Conservation (phyloP, 2,797 vertebrate species). For the Harpagifer antarcticus region DNA sequence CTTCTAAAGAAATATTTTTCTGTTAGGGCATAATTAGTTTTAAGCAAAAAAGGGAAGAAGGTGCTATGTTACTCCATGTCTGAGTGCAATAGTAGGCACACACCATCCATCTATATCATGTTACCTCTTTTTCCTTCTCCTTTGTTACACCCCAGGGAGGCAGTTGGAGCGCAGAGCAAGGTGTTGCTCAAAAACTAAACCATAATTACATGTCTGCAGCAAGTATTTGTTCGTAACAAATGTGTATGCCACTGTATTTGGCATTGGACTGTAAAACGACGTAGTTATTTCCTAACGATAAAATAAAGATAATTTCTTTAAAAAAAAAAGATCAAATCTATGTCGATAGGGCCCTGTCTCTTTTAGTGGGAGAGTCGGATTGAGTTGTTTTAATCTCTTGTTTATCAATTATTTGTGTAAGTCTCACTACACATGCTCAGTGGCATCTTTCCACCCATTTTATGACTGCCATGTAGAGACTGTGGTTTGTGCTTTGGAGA, state of each 20-base stretch:
- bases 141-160: conserved; percentile 69
- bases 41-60: conserved; percentile 13
- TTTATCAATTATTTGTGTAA: conserved; percentile 6
- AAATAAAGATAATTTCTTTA: neutral
- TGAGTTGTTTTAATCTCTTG: neutral
- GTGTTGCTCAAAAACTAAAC: conserved; percentile 66
- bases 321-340: neutral
- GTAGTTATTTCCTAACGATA: conserved; percentile 6
- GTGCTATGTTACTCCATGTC: conserved; percentile 31
- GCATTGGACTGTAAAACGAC: conserved; percentile 7
- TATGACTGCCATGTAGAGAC: conserved; percentile 39
- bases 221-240: conserved; percentile 40
- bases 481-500: conserved; percentile 27
- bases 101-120: conserved; percentile 61
- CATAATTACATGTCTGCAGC: conserved; percentile 59
- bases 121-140: conserved; percentile 67
- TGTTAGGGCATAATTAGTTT: conserved; percentile 17
- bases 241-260: conserved; percentile 12
- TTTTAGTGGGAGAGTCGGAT: conserved; percentile 4
- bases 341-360: conserved; percentile 1
- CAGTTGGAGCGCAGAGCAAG: conserved; percentile 40
- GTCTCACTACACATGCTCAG: conserved; percentile 3
- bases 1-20: conserved; percentile 19
- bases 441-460: conserved; percentile 29
- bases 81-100: conserved; percentile 43